Percentiles rank a stretch among this genome's conserved stretches.
phyloP scores from a whole-genome alignment of 2,113 vertebrate species.

The Tyto alba region DNA sequence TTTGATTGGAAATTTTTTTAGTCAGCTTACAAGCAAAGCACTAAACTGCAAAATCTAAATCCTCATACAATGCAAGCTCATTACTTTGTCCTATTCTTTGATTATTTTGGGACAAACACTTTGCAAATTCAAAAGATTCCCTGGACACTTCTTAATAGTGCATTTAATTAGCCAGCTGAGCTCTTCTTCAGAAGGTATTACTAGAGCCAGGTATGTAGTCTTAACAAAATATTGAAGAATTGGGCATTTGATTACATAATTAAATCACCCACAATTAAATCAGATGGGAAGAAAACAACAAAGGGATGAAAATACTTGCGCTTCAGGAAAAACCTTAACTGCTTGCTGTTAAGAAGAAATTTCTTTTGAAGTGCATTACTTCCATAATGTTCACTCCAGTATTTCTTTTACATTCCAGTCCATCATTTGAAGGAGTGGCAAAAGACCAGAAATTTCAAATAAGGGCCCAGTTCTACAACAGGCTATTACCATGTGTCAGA shows the following conservation, averaged over 20 bases:
- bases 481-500: neutral
- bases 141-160: neutral
- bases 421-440: neutral
- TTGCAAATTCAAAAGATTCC: neutral
- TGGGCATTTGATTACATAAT: neutral
- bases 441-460: neutral
- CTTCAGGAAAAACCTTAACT: neutral
- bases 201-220: neutral
- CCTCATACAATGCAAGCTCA: neutral
- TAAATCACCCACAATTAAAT: neutral
- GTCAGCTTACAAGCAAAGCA: neutral
- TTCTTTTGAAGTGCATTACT: neutral
- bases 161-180: conserved; percentile 12
- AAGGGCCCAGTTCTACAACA: neutral
- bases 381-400: neutral
- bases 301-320: neutral
- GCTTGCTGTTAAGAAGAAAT: neutral
- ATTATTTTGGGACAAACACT: neutral
- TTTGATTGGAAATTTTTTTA: neutral
- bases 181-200: neutral
- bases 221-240: neutral
- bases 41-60: neutral
- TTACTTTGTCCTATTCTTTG: neutral
- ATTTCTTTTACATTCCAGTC: neutral
- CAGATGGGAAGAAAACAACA: neutral